Evolutionary conservation across 2,888 invertebrate genomes (phyloP).

Genomic region (Acanthopleura granulata): DNA sequence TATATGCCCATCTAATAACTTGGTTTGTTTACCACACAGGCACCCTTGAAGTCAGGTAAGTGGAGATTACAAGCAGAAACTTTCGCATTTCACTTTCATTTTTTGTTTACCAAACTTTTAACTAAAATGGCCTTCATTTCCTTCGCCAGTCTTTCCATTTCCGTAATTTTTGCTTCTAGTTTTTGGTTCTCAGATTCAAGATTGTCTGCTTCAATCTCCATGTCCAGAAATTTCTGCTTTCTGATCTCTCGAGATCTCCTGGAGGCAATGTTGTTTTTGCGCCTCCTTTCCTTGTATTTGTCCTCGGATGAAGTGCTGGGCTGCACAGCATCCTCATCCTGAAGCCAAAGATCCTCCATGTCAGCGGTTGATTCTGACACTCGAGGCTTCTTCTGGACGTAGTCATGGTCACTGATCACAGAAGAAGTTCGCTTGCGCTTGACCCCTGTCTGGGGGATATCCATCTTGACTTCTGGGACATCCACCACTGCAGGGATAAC

Average conservation of each 20-base stretch:
- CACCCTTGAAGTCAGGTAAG: too few species aligned
- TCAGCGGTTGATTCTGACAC: not conserved
- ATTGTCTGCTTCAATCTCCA: slow-evolving; percentile 55
- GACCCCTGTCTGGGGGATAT: too few species aligned
- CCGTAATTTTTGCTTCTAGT: slow-evolving; percentile 48
- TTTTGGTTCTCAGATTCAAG: slow-evolving; percentile 52
- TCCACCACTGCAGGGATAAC: too few species aligned
- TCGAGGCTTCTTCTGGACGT: slow-evolving; percentile 32
- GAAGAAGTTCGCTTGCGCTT: not conserved
- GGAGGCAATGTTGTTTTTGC: slow-evolving; percentile 65
- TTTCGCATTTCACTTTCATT: not conserved
- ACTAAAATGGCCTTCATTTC: slow-evolving; percentile 62
- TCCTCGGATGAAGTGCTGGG: slow-evolving; percentile 24
- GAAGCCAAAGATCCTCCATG: not conserved
- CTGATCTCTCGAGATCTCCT: slow-evolving; percentile 57
- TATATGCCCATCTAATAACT: too few species aligned
- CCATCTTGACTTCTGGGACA: too few species aligned
- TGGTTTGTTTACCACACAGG: too few species aligned
- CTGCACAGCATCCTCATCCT: too few species aligned
- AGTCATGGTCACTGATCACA: slow-evolving; percentile 45
- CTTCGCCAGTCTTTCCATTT: slow-evolving; percentile 58
- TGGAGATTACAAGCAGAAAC: too few species aligned
- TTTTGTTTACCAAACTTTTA: not conserved
- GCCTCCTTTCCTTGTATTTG: slow-evolving; percentile 49
- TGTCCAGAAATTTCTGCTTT: slow-evolving; percentile 55